These are phyloP conservation scores for Hirtodrosophila duncani DNA, from an alignment of 2,888 invertebrate genomes.

Conservation along the genomic window DNA sequence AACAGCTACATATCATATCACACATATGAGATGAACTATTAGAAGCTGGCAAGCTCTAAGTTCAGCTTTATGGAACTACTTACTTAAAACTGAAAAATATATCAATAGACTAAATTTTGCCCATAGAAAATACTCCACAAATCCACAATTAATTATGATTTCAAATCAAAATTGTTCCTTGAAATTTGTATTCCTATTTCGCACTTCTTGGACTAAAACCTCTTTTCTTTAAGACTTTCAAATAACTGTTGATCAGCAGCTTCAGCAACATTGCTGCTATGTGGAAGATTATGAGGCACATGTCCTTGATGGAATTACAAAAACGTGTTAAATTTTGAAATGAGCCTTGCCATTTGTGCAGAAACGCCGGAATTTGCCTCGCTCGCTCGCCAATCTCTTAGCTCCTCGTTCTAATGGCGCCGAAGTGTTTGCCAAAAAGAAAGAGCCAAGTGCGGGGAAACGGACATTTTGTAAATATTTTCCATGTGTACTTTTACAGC, in stretches of 20 bases:
- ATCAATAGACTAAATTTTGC: too few relatives aligned
- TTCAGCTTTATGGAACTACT: too few relatives aligned
- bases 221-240: constrained; percentile 5
- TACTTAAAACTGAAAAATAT: too few relatives aligned
- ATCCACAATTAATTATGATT: too few relatives aligned
- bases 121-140: too few relatives aligned
- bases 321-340: constrained; percentile 61
- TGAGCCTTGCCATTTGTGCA: constrained; percentile 35
- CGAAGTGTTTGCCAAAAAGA: constrained; percentile 56
- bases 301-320: constrained; percentile 60
- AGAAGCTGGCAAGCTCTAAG: too few relatives aligned
- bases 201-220: too few relatives aligned
- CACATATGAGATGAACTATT: too few relatives aligned
- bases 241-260: too few relatives aligned
- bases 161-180: too few relatives aligned
- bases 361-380: background rate
- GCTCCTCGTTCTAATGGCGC: constrained; percentile 35
- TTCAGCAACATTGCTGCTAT: background rate
- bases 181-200: too few relatives aligned
- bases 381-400: background rate
- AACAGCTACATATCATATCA: too few relatives aligned
- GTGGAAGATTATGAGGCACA: constrained; percentile 32
- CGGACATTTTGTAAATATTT: constrained; percentile 59
- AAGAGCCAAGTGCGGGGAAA: constrained; percentile 15
- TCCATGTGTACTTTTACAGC: constrained; percentile 50